Evolutionary conservation across 2,888 invertebrate species (phyloP).

Genomic region (Synergus gifuensis): DNA sequence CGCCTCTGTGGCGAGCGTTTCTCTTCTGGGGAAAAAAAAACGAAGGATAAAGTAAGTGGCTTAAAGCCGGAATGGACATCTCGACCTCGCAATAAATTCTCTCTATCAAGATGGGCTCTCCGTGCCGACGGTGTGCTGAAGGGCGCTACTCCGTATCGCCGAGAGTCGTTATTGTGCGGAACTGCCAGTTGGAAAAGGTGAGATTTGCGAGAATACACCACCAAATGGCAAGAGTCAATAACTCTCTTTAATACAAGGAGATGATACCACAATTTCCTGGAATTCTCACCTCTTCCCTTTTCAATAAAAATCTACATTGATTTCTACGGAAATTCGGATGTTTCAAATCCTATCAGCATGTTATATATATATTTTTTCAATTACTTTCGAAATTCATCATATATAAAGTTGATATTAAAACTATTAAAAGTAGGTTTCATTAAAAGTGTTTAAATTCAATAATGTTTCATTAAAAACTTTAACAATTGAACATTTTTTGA

Average conservation of each 20-base stretch:
- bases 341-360: no score
- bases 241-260: background rate
- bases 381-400: no score
- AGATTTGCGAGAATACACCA: conserved; percentile 12
- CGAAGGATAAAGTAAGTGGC: conserved; percentile 45
- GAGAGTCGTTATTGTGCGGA: conserved; percentile 22
- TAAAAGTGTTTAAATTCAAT: no score
- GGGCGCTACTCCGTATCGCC: conserved; percentile 26
- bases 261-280: background rate
- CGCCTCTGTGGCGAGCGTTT: conserved; percentile 55
- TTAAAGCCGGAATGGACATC: conserved; percentile 33
- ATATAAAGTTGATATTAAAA: no score
- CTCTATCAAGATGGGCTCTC: conserved; percentile 49
- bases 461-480: no score
- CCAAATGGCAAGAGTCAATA: conserved; percentile 6
- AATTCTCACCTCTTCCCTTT: background rate
- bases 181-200: conserved; percentile 33
- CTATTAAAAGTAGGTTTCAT: no score
- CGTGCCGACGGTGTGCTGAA: conserved; percentile 20
- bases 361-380: no score
- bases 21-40: conserved; percentile 50
- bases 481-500: no score
- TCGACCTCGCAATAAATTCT: conserved; percentile 50
- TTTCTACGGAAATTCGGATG: no score
- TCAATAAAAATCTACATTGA: background rate